These are phyloP conservation scores for Tetheella fluctuosa DNA, from an alignment of 2,888 invertebrate species.

Conservation along the genomic window DNA sequence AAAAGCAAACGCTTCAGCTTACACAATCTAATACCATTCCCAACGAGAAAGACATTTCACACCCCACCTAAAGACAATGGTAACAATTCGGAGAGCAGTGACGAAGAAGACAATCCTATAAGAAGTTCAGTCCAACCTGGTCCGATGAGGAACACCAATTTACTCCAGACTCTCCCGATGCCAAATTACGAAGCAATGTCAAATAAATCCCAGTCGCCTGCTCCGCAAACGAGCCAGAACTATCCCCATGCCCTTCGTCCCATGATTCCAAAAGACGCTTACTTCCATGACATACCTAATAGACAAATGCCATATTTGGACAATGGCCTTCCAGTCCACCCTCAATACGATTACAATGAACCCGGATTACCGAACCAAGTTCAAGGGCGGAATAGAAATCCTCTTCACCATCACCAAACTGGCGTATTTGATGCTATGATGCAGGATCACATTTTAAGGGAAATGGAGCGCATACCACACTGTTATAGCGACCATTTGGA, in stretches of 20 bases:
- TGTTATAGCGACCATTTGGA: slow-evolving; percentile 77
- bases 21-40: slow-evolving; percentile 80
- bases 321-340: slow-evolving; percentile 55
- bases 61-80: slow-evolving; percentile 76
- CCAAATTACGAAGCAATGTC: slow-evolving; percentile 85
- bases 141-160: slow-evolving; percentile 82
- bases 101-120: slow-evolving; percentile 82
- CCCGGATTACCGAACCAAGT: slow-evolving; percentile 61
- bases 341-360: slow-evolving; percentile 67
- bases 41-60: slow-evolving; percentile 79
- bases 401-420: slow-evolving; percentile 72
- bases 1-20: slow-evolving; percentile 79
- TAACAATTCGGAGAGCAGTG: slow-evolving; percentile 84
- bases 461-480: slow-evolving; percentile 79
- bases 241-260: slow-evolving; percentile 58
- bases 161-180: slow-evolving; percentile 77
- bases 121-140: slow-evolving; percentile 77
- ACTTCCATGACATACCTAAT: slow-evolving; percentile 85
- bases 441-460: slow-evolving; percentile 80
- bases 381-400: slow-evolving; percentile 71
- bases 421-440: slow-evolving; percentile 81
- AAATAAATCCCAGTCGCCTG: slow-evolving; percentile 70
- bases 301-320: slow-evolving; percentile 73
- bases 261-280: slow-evolving; percentile 85
- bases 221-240: slow-evolving; percentile 51